Conservation (phyloP, 1,140 invertebrate genomes). For the Drosophila nigrodunni region DNA sequence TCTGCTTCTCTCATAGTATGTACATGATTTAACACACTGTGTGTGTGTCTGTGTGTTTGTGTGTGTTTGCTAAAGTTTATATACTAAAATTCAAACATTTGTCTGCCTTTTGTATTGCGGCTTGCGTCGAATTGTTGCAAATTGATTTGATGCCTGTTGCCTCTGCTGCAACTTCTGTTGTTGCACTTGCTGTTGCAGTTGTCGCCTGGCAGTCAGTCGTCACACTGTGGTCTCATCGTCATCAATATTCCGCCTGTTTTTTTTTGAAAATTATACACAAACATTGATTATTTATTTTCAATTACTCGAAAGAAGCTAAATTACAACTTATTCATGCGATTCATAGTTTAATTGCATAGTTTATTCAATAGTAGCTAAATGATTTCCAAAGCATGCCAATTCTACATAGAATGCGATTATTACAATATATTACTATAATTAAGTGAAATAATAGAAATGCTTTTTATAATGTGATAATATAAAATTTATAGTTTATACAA, state of each 20-base stretch:
- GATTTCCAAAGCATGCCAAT: constrained; percentile 7
- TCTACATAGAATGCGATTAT: not conserved
- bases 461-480: constrained; percentile 28
- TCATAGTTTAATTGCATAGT: constrained; percentile 2
- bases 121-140: constrained; percentile 72
- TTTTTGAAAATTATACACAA: not conserved
- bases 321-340: constrained; percentile 18
- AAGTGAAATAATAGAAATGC: constrained; percentile 15
- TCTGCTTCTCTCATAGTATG: constrained; percentile 20
- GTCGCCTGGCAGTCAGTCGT: constrained; percentile 57
- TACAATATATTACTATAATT: constrained; percentile 1
- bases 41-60: constrained; percentile 14
- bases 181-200: constrained; percentile 29
- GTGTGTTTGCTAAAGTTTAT: constrained; percentile 10
- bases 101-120: constrained; percentile 62
- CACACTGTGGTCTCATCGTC: constrained; percentile 84
- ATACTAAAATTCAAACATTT: constrained; percentile 40
- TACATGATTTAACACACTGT: constrained; percentile 26
- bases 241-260: constrained; percentile 84
- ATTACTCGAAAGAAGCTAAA: constrained; percentile 11
- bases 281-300: constrained; percentile 18
- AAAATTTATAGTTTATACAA: constrained; percentile 29
- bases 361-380: not conserved
- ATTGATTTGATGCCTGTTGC: constrained; percentile 55
- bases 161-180: constrained; percentile 40